Base-by-base conservation (phyloP, 2,113 vertebrate species). In the Apodemus sylvaticus region DNA sequence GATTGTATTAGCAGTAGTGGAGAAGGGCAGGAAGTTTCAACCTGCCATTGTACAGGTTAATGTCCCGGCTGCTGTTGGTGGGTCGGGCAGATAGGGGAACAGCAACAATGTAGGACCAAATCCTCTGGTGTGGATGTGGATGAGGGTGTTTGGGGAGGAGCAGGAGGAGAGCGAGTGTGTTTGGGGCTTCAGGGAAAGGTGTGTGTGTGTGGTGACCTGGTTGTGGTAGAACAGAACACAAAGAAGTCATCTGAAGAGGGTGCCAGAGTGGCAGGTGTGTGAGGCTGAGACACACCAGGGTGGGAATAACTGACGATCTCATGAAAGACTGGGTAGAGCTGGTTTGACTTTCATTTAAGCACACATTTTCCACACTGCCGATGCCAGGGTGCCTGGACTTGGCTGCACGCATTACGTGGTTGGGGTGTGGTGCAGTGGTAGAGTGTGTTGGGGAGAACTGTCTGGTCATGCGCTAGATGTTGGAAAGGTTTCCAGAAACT, bases 341-440 rank as follows among this genome's bases (percentile, higher is more conserved):
- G 14, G 42, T 70, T 39, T 73, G n/a, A 12, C 48, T 12, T 11
- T 79, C 24, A 1, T 22, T 14, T 7, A 64, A 22, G n/a, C 2
- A 26, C 7, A 13, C 0, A 0, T 66, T 29, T 29, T 11, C 0
- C 4, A 74, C 19, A 10, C 22, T 16, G 55, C 8, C 0, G 12
- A 14, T 16, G 0, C 66, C 13, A 5, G 68, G 48, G 39, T 24
- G 2, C 0, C 7, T 10, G 11, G 10, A 42, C 29, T 1, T 6
- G 68, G 45, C 51, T 7, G 14, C 5, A 0, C 0, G 0, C 7
- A 5, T 39, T 12, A 9, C 0, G 0, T 19, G 60, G 58, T 62
- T 0, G 7, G 53, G 60, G 26, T 2, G 45, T 42, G 0, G 1
- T 68, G 36, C 76, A 48, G 14, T 36, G 58, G 22, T 31, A 31